Percentiles rank a stretch among this genome's conserved stretches.
Conservation (phyloP, 1,140 invertebrate genomes). For the Neodiprion lecontei region DNA sequence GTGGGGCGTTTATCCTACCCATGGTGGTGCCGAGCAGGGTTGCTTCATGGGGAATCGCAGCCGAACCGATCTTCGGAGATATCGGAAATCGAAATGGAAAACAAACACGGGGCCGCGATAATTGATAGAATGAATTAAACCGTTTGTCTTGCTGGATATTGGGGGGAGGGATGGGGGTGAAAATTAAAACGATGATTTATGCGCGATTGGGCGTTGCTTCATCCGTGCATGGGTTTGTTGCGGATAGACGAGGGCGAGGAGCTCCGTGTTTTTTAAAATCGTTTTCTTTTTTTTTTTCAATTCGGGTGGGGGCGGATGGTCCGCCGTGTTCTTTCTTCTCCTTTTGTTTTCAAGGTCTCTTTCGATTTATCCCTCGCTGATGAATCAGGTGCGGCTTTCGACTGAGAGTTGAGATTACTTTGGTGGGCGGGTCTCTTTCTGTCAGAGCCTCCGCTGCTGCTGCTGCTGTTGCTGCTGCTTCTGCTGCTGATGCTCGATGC, state of each 20-base stretch:
- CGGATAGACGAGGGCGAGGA: background rate
- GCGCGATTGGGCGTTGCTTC: background rate
- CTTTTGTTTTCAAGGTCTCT: slow-evolving; percentile 43
- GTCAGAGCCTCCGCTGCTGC: slow-evolving; percentile 54
- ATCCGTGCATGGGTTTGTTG: background rate
- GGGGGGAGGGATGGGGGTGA: background rate
- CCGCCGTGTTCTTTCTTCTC: slow-evolving; percentile 23
- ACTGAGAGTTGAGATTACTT: slow-evolving; percentile 58
- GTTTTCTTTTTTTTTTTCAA: background rate
- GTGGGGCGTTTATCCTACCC: too few relatives aligned
- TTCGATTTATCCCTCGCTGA: slow-evolving; percentile 57
- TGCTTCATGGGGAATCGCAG: too few relatives aligned
- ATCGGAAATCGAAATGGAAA: slow-evolving; percentile 5
- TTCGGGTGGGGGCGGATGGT: background rate
- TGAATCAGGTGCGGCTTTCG: slow-evolving; percentile 57
- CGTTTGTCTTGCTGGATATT: background rate
- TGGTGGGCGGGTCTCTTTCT: slow-evolving; percentile 62
- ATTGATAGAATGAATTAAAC: slow-evolving; percentile 8
- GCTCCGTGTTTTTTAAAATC: background rate
- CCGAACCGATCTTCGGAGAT: background rate
- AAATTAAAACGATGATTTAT: slow-evolving; percentile 4
- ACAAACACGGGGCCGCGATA: background rate
- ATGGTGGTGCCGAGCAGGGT: too few relatives aligned
- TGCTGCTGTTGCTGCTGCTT: background rate
- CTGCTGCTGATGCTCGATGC: too few relatives aligned